phyloP scores from a whole-genome alignment of 2,888 invertebrate species.

The Meandrusa payeni region DNA sequence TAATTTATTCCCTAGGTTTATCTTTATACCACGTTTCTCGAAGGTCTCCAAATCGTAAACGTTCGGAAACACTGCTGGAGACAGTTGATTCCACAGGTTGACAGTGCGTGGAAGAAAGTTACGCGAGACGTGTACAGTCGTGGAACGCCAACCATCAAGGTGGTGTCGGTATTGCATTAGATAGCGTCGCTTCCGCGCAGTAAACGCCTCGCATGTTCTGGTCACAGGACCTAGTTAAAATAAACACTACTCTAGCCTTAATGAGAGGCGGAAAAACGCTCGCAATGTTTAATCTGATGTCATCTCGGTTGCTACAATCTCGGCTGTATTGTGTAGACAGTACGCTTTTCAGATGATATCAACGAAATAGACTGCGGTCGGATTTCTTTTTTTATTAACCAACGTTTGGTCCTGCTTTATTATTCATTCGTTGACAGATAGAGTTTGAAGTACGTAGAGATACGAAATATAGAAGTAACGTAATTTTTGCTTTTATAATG shows the following conservation, averaged over 20 bases:
- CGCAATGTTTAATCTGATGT: conserved; percentile 68
- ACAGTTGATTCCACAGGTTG: too few species aligned
- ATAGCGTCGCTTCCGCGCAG: not conserved
- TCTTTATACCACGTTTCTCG: too few species aligned
- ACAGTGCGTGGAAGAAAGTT: too few species aligned
- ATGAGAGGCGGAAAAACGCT: conserved; percentile 64
- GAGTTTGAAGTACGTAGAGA: not conserved
- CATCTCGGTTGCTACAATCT: conserved; percentile 61
- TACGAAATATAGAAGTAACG: not conserved
- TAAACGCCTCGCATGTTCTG: not conserved
- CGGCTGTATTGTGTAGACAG: conserved; percentile 58
- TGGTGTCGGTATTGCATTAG: too few species aligned
- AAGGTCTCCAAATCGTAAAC: too few species aligned
- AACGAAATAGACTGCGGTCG: conserved; percentile 18
- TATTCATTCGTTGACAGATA: conserved; percentile 6
- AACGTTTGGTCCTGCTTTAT: conserved; percentile 17
- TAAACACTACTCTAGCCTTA: conserved; percentile 36
- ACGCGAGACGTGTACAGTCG: too few species aligned
- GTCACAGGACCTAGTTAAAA: conserved; percentile 17
- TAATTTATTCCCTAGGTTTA: too few species aligned
- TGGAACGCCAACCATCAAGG: too few species aligned
- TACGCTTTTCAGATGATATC: conserved; percentile 30
- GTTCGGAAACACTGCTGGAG: too few species aligned
- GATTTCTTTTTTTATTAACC: conserved; percentile 18
- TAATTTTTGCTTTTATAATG: not conserved